phyloP scores from a whole-genome alignment of 2,888 invertebrate species.

The Megaustenia siamemsis region DNA sequence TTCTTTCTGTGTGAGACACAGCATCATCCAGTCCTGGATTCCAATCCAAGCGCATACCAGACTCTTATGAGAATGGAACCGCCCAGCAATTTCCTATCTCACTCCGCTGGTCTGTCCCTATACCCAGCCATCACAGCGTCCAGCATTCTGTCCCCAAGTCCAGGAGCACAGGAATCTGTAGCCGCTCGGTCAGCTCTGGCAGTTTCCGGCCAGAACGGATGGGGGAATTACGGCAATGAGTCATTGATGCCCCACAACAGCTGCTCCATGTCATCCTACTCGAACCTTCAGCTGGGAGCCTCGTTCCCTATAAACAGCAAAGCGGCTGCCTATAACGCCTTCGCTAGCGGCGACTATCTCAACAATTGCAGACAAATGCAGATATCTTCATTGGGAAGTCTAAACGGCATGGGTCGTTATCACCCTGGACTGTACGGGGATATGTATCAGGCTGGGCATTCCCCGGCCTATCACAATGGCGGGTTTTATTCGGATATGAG shows the following conservation, averaged over 20 bases:
- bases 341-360: constrained; percentile 72
- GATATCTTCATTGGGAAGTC: constrained; percentile 71
- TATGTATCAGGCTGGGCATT: constrained; percentile 74
- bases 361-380: constrained; percentile 75
- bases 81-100: constrained; percentile 71
- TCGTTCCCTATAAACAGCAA: constrained; percentile 74
- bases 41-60: constrained; percentile 3
- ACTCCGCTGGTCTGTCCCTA: constrained; percentile 68
- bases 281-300: constrained; percentile 73
- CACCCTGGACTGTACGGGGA: constrained; percentile 72
- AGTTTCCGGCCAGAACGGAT: constrained; percentile 72
- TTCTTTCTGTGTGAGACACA: background rate
- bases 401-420: constrained; percentile 75
- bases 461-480: constrained; percentile 73
- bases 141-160: constrained; percentile 69
- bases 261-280: constrained; percentile 73
- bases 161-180: constrained; percentile 69
- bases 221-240: constrained; percentile 73
- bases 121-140: constrained; percentile 70
- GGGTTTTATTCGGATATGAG: constrained; percentile 75
- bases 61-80: constrained; percentile 70
- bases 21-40: constrained; percentile 4
- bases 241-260: constrained; percentile 70
- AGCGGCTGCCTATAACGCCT: constrained; percentile 70
- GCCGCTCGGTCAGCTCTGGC: constrained; percentile 67